Percentiles rank a stretch among this genome's conserved stretches.
Evolutionary conservation across 2,888 invertebrate species (phyloP).

Genomic region (Nemurella pictetii): DNA sequence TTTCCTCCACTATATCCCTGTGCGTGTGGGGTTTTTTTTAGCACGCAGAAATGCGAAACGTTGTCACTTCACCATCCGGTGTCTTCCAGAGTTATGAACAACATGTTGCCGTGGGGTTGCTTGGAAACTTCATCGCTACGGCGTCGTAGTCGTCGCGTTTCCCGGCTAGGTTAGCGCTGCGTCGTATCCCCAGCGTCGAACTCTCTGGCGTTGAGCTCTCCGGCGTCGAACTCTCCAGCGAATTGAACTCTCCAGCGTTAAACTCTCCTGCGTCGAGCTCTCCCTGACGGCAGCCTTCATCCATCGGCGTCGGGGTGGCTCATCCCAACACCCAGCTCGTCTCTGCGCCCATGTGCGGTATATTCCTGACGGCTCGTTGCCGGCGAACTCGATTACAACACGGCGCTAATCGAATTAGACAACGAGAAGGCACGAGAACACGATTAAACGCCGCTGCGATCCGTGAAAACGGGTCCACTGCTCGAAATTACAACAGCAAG

Average conservation of each 20-base stretch:
- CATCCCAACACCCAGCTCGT: too few species aligned
- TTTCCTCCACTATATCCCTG: background rate
- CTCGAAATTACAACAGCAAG: background rate
- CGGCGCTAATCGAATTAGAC: background rate
- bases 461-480: constrained; percentile 8
- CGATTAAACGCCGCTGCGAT: background rate
- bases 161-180: background rate
- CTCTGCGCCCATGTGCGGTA: too few species aligned
- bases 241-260: too few species aligned
- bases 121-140: background rate
- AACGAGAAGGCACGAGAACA: background rate
- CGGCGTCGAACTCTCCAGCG: too few species aligned
- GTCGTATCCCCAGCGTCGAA: background rate
- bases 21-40: background rate
- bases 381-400: background rate
- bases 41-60: background rate
- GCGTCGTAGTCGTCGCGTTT: too few species aligned
- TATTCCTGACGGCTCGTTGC: background rate
- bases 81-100: constrained; percentile 4
- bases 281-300: too few species aligned
- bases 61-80: constrained; percentile 9
- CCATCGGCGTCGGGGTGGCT: too few species aligned
- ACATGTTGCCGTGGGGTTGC: background rate
- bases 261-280: too few species aligned
- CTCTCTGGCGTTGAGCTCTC: background rate